phyloP scores from a whole-genome alignment of 2,113 vertebrate genomes.

The Poeciliopsis occidentalis region DNA sequence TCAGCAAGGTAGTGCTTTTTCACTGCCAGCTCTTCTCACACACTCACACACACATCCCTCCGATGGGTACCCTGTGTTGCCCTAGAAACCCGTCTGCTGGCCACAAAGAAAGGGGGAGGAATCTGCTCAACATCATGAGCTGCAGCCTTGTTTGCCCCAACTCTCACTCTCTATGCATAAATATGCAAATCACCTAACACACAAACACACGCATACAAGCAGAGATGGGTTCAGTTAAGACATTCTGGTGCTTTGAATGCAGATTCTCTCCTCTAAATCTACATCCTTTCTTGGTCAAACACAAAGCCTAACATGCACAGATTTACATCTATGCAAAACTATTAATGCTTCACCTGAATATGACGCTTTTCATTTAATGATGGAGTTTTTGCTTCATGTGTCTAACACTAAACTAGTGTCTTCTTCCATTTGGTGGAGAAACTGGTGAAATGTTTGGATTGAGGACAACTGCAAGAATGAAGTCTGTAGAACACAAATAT shows the following conservation, averaged over 20 bases:
- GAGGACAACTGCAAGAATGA: neutral
- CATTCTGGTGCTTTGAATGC: too few relatives aligned
- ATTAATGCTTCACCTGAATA: neutral
- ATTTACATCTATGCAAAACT: neutral
- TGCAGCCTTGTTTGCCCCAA: constrained; percentile 35
- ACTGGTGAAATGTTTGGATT: neutral
- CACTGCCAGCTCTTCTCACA: constrained; percentile 1
- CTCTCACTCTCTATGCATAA: constrained; percentile 40
- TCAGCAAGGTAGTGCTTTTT: neutral
- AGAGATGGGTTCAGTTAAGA: neutral
- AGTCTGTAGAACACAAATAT: neutral
- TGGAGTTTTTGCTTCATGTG: too few relatives aligned
- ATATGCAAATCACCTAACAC: constrained; percentile 5
- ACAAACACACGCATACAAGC: neutral
- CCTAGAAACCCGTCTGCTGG: constrained; percentile 80
- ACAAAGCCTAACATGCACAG: neutral
- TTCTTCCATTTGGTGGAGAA: too few relatives aligned
- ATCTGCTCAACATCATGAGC: constrained; percentile 77
- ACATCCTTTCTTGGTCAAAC: neutral
- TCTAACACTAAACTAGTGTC: too few relatives aligned
- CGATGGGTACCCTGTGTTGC: constrained; percentile 89
- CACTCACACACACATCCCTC: constrained; percentile 45
- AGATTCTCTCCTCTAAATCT: neutral
- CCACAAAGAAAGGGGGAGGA: constrained; percentile 69
- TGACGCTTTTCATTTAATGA: too few relatives aligned